Evolutionary conservation across 2,888 invertebrate species (phyloP), one percentile per base, ranked within the genome.

Genomic region (Drosophila paramelanica): DNA sequence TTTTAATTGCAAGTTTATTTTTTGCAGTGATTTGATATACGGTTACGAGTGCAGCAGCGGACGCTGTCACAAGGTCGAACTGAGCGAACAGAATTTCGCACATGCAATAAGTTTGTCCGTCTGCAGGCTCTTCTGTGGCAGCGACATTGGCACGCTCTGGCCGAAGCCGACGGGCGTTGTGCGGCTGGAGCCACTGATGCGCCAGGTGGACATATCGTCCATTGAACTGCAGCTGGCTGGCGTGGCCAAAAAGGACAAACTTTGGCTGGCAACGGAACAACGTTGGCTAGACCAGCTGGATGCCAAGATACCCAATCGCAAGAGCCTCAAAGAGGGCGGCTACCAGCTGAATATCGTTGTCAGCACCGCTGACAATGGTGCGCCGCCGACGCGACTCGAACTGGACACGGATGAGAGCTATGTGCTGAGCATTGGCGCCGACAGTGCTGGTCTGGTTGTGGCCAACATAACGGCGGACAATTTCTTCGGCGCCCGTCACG

Each of bases 401-500:
- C 87, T 94, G 47, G 90, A 93, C 0, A 94, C 94, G 0, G 93
- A 94, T 58, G 95, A 95, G 90, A 93, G 93, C 74, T 94, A 95
- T 79, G 70, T 51, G 3, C 52, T 92, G 3, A 57, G 72, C 23
- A 81, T 92, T 25, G 56, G 50, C 5, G 50, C 67, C 0, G 57
- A 58, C 76, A 86, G 88, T 13, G 92, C 93, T 58, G 92, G 93
- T 5, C 89, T 91, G 65, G 89, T 93, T 5, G 89, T 92, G 33
- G 94, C 93, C 1, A 92, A 92, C 10, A 93, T 95, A 23, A 90
- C 88, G 0, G 94, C 95, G 0, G 80, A 90, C 0, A 94, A 93
- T 8, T 95, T 93, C 81, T 95, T 94, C 81, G 95, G 95, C 3
- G 94, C 94, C 0, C 93, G 95, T 1, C 93, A 95, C 88, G 95